These are phyloP conservation scores for Empis livida DNA, from an alignment of 2,888 invertebrate species.

Conservation along the genomic window DNA sequence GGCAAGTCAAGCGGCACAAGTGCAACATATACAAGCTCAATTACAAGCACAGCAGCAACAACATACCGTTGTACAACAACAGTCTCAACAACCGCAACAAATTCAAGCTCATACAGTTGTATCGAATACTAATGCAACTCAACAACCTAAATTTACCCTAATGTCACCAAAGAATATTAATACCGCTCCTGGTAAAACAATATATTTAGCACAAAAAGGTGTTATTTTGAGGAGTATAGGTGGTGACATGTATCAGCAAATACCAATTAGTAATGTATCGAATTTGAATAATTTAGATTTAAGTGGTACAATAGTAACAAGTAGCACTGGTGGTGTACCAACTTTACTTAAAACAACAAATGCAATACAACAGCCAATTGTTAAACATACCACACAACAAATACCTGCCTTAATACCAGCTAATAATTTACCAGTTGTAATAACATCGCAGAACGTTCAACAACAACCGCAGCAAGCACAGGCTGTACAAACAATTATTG, in stretches of 20 bases:
- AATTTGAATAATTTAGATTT: slow-evolving; percentile 23
- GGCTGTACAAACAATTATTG: slow-evolving; percentile 24
- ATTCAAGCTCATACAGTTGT: slow-evolving; percentile 32
- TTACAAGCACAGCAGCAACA: slow-evolving; percentile 26
- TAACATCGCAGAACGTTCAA: slow-evolving; percentile 28
- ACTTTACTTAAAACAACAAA: slow-evolving; percentile 29
- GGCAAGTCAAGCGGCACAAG: slow-evolving; percentile 33
- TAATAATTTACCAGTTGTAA: slow-evolving; percentile 18
- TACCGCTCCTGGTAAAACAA: slow-evolving; percentile 24
- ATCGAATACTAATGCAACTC: slow-evolving; percentile 31
- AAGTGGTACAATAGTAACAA: slow-evolving; percentile 21
- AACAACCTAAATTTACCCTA: slow-evolving; percentile 34
- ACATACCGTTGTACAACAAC: slow-evolving; percentile 8
- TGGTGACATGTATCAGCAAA: slow-evolving; percentile 35
- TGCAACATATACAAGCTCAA: slow-evolving; percentile 33
- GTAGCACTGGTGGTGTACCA: slow-evolving; percentile 31
- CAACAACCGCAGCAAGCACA: slow-evolving; percentile 21
- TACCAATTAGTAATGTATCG: slow-evolving; percentile 33
- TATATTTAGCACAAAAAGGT: slow-evolving; percentile 34
- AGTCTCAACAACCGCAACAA: slow-evolving; percentile 14
- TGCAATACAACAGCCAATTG: slow-evolving; percentile 19
- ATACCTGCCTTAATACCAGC: slow-evolving; percentile 34
- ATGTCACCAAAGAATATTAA: slow-evolving; percentile 27
- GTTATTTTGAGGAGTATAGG: slow-evolving; percentile 34
- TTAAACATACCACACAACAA: slow-evolving; percentile 22